Evolutionary conservation across 1,140 invertebrate genomes (phyloP).

Genomic region (Zophobas atratus): DNA sequence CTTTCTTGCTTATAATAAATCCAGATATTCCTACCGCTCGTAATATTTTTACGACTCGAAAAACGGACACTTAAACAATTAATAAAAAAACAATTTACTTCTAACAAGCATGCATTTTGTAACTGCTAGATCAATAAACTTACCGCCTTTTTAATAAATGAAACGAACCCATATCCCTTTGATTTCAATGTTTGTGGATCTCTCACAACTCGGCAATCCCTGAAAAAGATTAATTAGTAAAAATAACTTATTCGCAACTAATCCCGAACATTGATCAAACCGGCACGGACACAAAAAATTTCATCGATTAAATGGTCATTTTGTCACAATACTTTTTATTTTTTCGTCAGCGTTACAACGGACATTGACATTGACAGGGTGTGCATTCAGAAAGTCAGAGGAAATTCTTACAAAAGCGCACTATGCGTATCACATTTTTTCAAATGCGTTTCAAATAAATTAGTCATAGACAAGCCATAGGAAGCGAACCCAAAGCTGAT

Average conservation of each 20-base stretch:
- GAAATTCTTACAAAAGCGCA: too few species aligned
- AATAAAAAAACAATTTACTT: constrained; percentile 34
- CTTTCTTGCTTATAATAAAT: constrained; percentile 18
- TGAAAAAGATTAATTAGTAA: constrained; percentile 58
- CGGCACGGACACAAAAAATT: neutral
- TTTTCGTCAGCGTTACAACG: neutral
- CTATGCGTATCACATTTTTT: too few species aligned
- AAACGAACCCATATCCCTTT: constrained; percentile 99
- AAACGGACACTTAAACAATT: constrained; percentile 38
- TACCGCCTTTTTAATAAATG: constrained; percentile 96
- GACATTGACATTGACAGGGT: neutral
- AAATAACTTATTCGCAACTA: constrained; percentile 30
- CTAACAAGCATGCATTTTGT: constrained; percentile 27
- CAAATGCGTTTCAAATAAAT: too few species aligned
- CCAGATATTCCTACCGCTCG: constrained; percentile 7
- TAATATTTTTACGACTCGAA: constrained; percentile 38
- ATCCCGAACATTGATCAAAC: neutral
- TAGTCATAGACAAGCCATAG: too few species aligned
- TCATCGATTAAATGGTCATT: neutral
- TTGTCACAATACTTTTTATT: neutral
- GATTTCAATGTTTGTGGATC: constrained; percentile 99
- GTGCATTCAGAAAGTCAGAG: too few species aligned
- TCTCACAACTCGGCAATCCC: constrained; percentile 97
- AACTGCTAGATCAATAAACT: constrained; percentile 52
- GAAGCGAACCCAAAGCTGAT: too few species aligned